Conservation (phyloP, 2,113 vertebrate genomes). For the Lagenorhynchus albirostris region DNA sequence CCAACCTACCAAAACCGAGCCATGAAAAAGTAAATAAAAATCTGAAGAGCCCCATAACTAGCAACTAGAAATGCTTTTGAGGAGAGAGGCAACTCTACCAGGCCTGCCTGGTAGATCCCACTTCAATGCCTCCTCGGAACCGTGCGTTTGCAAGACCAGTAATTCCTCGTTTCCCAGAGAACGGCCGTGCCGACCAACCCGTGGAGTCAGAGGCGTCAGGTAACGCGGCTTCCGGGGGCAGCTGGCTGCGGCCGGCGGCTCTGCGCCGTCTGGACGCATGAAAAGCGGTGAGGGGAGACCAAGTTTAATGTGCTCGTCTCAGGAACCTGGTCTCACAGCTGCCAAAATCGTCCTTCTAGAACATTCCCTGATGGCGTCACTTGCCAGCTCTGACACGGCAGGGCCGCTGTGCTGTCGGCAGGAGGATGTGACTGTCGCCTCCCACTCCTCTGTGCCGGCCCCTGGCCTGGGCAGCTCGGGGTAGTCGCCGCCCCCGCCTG, state of each 20-base stretch:
- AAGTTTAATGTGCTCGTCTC: background rate
- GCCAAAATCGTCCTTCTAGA: background rate
- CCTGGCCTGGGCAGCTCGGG: background rate
- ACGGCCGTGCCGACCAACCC: background rate
- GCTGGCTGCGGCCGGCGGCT: background rate
- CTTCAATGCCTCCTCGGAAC: rapidly evolving
- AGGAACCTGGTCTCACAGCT: background rate
- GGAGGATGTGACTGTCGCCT: rapidly evolving
- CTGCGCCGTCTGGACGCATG: background rate
- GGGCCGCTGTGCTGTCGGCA: background rate
- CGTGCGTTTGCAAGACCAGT: rapidly evolving
- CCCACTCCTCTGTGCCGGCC: background rate
- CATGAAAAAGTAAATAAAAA: background rate
- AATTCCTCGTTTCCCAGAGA: background rate
- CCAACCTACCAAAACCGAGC: background rate
- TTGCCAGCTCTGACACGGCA: background rate
- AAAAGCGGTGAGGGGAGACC: no score
- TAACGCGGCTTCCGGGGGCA: background rate
- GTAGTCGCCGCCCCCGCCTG: background rate
- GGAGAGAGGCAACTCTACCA: rapidly evolving
- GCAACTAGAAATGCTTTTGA: rapidly evolving
- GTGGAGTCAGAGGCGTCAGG: rapidly evolving
- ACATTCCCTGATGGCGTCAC: background rate
- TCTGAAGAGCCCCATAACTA: rapidly evolving
- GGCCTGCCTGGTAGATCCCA: background rate